Evolutionary conservation across 1,140 invertebrate species (phyloP).

Genomic region (Brachionus koreanus): DNA sequence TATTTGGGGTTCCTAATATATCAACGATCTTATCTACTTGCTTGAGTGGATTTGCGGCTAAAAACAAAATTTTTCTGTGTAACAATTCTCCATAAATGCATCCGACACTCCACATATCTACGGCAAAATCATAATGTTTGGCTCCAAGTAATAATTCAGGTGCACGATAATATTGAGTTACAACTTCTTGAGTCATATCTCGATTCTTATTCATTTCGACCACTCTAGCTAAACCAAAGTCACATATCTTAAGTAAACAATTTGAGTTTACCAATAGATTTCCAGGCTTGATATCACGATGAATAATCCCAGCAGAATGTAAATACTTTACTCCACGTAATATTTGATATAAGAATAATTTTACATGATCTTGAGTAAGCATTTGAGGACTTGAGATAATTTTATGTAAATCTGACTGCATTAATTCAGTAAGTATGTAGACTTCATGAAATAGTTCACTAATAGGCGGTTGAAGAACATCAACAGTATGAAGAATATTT

Average conservation of each 20-base stretch:
- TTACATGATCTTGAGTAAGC: constrained; percentile 95
- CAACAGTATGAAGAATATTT: constrained; percentile 65
- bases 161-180: constrained; percentile 91
- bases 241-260: constrained; percentile 97
- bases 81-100: constrained; percentile 97
- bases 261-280: constrained; percentile 97
- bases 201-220: constrained; percentile 82
- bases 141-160: constrained; percentile 62
- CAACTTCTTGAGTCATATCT: constrained; percentile 76
- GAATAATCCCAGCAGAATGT: constrained; percentile 91
- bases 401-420: constrained; percentile 99
- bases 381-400: constrained; percentile 99
- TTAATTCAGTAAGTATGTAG: constrained; percentile 77
- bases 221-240: constrained; percentile 89
- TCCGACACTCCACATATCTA: constrained; percentile 98
- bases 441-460: constrained; percentile 44
- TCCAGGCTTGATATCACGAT: constrained; percentile 98
- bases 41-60: constrained; percentile 63
- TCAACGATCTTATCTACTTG: constrained; percentile 38
- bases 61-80: constrained; percentile 89
- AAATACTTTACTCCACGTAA: constrained; percentile 97
- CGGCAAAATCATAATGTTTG: constrained; percentile 66
- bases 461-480: constrained; percentile 39
- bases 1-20: constrained; percentile 32
- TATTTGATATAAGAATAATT: constrained; percentile 99